Evolutionary conservation across 2,797 vertebrate genomes (phyloP).

Genomic region (Dryobates pubescens): DNA sequence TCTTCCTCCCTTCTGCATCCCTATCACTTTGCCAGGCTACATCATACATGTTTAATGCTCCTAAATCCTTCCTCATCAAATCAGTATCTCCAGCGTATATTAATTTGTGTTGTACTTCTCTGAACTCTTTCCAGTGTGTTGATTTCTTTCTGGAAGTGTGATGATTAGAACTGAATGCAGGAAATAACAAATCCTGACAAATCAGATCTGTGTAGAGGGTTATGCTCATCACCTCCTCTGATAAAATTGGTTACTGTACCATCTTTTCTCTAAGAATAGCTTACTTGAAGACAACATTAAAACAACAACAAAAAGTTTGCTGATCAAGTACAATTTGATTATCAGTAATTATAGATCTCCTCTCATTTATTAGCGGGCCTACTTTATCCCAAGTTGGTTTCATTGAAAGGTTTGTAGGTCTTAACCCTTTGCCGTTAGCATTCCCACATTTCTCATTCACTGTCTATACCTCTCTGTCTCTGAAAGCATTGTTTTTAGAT

Average conservation of each 20-base stretch:
- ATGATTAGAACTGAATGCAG: background rate
- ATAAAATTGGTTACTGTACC: background rate
- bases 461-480: background rate
- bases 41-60: constrained; percentile 15
- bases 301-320: background rate
- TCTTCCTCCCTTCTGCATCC: constrained; percentile 15
- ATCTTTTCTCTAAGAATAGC: constrained; percentile 3
- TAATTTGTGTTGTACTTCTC: constrained; percentile 16
- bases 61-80: constrained; percentile 29
- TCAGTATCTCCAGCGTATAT: background rate
- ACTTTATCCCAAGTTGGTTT: background rate
- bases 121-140: constrained; percentile 22
- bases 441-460: background rate
- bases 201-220: constrained; percentile 8
- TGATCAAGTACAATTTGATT: background rate
- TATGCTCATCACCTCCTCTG: background rate
- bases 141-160: constrained; percentile 10
- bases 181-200: constrained; percentile 12
- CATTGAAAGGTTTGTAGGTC: background rate
- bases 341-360: background rate
- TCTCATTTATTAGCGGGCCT: background rate
- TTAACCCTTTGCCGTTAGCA: background rate
- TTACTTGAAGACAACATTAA: background rate
- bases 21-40: background rate
- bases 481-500: background rate